Evolutionary conservation across 37 sponge, comb jelly and placozoan species (phyloP).

Genomic region (Aphrocallistes beatrix): DNA sequence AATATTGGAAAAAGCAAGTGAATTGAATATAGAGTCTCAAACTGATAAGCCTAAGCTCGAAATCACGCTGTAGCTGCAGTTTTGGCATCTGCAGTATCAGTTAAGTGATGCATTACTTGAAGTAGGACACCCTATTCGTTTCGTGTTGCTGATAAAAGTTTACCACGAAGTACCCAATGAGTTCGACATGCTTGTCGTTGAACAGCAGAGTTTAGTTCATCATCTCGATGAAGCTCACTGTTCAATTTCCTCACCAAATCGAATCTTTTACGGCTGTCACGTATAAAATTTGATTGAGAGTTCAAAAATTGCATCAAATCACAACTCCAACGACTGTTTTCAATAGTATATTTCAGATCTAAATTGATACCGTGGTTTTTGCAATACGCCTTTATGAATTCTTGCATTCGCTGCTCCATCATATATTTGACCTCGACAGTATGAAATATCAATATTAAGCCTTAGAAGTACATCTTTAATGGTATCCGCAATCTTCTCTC

Average conservation of each 20-base stretch:
- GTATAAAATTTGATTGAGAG: neutral
- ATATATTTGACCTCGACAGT: too few relatives aligned
- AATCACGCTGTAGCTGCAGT: too few relatives aligned
- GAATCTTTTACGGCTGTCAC: slow-evolving; percentile 12
- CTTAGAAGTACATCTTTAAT: too few relatives aligned
- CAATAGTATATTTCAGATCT: neutral
- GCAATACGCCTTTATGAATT: too few relatives aligned
- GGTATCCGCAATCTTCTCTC: too few relatives aligned
- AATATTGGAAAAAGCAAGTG: slow-evolving; percentile 14
- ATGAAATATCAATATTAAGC: too few relatives aligned
- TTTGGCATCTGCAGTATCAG: too few relatives aligned
- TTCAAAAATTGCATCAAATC: neutral
- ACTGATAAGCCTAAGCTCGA: too few relatives aligned
- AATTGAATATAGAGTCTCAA: too few relatives aligned
- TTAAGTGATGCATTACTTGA: slow-evolving; percentile 18
- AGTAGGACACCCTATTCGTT: slow-evolving; percentile 11
- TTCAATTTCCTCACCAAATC: neutral
- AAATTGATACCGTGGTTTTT: neutral
- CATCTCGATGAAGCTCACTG: neutral
- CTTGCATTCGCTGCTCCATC: too few relatives aligned
- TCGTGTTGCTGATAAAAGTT: neutral
- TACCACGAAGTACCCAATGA: slow-evolving; percentile 12
- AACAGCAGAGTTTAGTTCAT: too few relatives aligned
- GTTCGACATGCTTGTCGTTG: too few relatives aligned
- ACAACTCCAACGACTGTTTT: neutral